Conservation (phyloP, 2,888 invertebrate species). For the Melanostoma scalare region DNA sequence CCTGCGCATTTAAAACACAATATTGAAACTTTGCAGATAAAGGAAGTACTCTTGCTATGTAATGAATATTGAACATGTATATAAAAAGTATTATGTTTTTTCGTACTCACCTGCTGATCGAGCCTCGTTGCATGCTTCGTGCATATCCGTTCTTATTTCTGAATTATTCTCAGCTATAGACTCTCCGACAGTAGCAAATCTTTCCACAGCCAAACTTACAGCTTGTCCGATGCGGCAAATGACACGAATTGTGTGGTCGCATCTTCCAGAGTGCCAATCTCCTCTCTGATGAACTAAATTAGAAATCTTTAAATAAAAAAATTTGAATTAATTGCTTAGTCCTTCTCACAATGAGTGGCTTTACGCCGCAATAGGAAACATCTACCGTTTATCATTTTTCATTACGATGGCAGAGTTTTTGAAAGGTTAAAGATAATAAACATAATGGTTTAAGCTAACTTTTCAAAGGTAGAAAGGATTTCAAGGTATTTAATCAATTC, state of each 20-base stretch:
- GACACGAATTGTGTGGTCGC: conserved; percentile 86
- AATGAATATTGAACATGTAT: no score
- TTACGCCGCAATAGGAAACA: no score
- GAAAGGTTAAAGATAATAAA: no score
- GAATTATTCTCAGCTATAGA: conserved; percentile 99
- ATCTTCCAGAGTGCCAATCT: conserved; percentile 82
- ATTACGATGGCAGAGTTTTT: no score
- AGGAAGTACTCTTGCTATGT: no score
- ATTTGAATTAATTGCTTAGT: conserved; percentile 28
- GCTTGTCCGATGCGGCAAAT: conserved; percentile 97
- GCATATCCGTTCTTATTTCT: conserved; percentile 98
- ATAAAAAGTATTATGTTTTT: not conserved
- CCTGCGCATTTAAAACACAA: no score
- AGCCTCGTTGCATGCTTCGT: conserved; percentile 98
- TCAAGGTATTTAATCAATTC: no score
- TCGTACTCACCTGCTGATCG: conserved; percentile 90
- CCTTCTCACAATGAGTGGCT: no score
- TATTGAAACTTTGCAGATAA: no score
- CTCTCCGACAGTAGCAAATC: conserved; percentile 99
- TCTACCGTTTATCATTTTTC: no score
- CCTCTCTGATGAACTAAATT: conserved; percentile 93
- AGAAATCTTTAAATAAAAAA: conserved; percentile 87
- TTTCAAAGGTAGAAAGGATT: no score
- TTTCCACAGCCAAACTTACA: conserved; percentile 97
- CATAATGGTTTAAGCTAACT: no score